Evolutionary conservation across 1,140 invertebrate genomes (phyloP).

Genomic region (Phocides pigmalion): DNA sequence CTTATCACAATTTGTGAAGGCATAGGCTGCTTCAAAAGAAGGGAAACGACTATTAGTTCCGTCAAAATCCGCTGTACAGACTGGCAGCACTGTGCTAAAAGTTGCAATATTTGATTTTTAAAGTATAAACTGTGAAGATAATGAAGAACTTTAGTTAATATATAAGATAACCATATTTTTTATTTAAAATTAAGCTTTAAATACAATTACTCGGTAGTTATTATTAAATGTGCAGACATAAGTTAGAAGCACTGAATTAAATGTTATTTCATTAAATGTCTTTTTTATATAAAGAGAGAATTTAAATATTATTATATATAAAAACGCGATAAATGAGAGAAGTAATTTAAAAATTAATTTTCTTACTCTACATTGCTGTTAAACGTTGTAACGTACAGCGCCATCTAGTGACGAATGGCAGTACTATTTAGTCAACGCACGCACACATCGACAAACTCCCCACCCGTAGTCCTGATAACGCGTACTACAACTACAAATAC

Average conservation of each 20-base stretch:
- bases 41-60: constrained; percentile 57
- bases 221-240: too few relatives aligned
- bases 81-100: constrained; percentile 36
- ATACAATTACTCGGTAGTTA: too few relatives aligned
- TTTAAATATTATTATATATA: too few relatives aligned
- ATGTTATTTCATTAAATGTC: too few relatives aligned
- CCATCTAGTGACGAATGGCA: constrained; percentile 71
- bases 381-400: constrained; percentile 41
- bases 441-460: constrained; percentile 40
- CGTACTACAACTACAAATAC: constrained; percentile 3
- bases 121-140: too few relatives aligned
- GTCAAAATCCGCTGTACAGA: constrained; percentile 9
- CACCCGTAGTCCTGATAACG: constrained; percentile 14
- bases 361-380: neutral
- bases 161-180: too few relatives aligned
- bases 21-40: constrained; percentile 42
- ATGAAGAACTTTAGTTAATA: too few relatives aligned
- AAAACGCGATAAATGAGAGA: too few relatives aligned
- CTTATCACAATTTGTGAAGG: constrained; percentile 37
- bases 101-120: neutral
- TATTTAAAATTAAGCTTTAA: too few relatives aligned
- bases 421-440: constrained; percentile 45
- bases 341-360: neutral
- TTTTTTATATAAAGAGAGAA: too few relatives aligned
- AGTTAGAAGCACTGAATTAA: too few relatives aligned